A percentile compares a stretch with the other conserved stretches of the same genome.
These are phyloP conservation scores for Piscicola geometra DNA, from an alignment of 2,888 invertebrate species.

Conservation along the genomic window DNA sequence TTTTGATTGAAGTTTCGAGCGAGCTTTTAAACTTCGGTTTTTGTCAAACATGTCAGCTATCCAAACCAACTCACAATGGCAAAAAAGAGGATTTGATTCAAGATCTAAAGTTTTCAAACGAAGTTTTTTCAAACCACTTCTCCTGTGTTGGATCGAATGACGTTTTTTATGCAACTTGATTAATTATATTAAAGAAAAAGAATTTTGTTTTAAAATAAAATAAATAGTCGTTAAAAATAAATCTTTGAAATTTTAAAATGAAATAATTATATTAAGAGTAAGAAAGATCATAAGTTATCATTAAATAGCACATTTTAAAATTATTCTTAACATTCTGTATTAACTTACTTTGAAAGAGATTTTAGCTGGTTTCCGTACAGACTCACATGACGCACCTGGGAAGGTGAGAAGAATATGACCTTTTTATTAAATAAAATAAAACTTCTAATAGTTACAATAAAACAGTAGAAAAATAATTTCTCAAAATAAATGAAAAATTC, in stretches of 20 bases:
- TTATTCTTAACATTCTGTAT: too few relatives aligned
- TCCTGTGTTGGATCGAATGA: neutral
- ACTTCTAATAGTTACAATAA: too few relatives aligned
- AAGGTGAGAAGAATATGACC: too few relatives aligned
- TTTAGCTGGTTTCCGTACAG: conserved; percentile 3
- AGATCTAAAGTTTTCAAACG: conserved; percentile 40
- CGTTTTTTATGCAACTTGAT: neutral
- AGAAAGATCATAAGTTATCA: too few relatives aligned
- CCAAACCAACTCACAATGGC: conserved; percentile 43
- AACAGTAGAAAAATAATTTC: too few relatives aligned
- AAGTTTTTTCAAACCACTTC: neutral
- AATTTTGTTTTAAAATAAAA: neutral
- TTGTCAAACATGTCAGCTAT: conserved; percentile 29
- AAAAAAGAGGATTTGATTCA: conserved; percentile 42
- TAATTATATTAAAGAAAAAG: neutral
- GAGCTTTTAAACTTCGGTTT: neutral
- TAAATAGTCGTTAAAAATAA: neutral
- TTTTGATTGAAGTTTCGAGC: too few relatives aligned
- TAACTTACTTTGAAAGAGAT: neutral
- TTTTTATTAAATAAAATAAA: too few relatives aligned
- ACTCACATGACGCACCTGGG: neutral
- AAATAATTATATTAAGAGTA: too few relatives aligned
- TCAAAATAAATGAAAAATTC: too few relatives aligned
- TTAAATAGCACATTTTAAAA: too few relatives aligned
- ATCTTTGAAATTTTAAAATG: too few relatives aligned